Base-by-base conservation (phyloP, 2,797 vertebrate species). In the Otus scops region DNA sequence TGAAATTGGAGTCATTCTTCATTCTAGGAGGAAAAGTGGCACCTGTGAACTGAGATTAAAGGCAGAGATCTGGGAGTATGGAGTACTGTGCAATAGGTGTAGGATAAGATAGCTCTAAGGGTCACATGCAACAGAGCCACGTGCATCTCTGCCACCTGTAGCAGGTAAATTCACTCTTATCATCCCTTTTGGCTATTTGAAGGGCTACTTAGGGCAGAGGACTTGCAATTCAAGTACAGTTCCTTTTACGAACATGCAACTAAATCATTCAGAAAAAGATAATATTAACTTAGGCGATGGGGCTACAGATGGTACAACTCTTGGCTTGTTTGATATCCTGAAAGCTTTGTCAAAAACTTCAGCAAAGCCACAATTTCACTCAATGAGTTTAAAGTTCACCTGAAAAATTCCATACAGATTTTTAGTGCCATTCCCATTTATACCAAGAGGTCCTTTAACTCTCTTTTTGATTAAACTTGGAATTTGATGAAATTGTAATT, bases 1-100 rank as follows among this genome's bases (percentile, higher is more conserved):
- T 95, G 89, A 68, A 89, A 92, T 39, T 94, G 77, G 54, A 93
- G 48, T 61, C 54, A 70, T 97, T 87, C 74, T 74, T 97, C 85
- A 79, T 93, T 69, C 59, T 47, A 28, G 83, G 39, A 81, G 65
- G 59, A 85, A 65, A 90, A 36, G 36, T 79, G 82, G 59, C 47
- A 38, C 26, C 21, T 34, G 15, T 48, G 92, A 91, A 47, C 54
- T 47, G 74, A 90, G 48, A 79, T 75, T 73, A 65, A 93, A 77
- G 76, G 69, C 74, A 50, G 11, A 18, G 23, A 10, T 54, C 50
- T 92, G 36, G 53, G 48, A 90, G 12, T 24, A 28, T 65, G 56
- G 76, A 51, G 71, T n/a, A 26, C 43, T 48, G 17, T 75, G 56
- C 73, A 61, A 13, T 43, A n/a, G 18, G 32, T n/a, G 23, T 56